phyloP scores from a whole-genome alignment of 2,888 invertebrate species.

The Dexiosoma caninum region DNA sequence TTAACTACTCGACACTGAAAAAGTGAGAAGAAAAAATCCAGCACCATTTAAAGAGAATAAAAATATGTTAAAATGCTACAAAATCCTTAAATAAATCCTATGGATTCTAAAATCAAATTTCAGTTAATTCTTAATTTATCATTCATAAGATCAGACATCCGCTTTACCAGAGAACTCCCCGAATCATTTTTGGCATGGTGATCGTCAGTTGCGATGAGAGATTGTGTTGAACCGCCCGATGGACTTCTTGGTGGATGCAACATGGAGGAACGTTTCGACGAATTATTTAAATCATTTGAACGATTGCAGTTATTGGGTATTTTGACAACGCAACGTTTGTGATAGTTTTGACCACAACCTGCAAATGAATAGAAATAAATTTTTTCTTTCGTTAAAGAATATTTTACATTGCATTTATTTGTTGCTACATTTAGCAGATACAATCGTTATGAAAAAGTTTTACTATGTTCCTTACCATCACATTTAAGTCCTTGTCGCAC shows the following conservation, averaged over 20 bases:
- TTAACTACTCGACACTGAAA: background rate
- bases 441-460: background rate
- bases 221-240: constrained; percentile 85
- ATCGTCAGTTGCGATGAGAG: constrained; percentile 80
- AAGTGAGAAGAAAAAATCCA: background rate
- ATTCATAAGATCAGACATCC: constrained; percentile 81
- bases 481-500: constrained; percentile 99
- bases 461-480: constrained; percentile 85
- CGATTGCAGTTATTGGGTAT: constrained; percentile 97
- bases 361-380: background rate
- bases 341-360: constrained; percentile 99
- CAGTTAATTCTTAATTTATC: constrained; percentile 77
- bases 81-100: background rate
- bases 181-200: constrained; percentile 79
- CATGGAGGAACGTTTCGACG: constrained; percentile 77
- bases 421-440: too few species aligned
- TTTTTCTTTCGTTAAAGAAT: too few species aligned
- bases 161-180: constrained; percentile 86
- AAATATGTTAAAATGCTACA: background rate
- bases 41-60: background rate
- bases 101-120: background rate
- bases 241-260: constrained; percentile 82
- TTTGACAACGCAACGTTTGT: constrained; percentile 97
- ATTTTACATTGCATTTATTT: too few species aligned
- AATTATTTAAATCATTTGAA: constrained; percentile 73